Conservation (phyloP, 1,140 invertebrate species). For the Magallana ariakensis region DNA sequence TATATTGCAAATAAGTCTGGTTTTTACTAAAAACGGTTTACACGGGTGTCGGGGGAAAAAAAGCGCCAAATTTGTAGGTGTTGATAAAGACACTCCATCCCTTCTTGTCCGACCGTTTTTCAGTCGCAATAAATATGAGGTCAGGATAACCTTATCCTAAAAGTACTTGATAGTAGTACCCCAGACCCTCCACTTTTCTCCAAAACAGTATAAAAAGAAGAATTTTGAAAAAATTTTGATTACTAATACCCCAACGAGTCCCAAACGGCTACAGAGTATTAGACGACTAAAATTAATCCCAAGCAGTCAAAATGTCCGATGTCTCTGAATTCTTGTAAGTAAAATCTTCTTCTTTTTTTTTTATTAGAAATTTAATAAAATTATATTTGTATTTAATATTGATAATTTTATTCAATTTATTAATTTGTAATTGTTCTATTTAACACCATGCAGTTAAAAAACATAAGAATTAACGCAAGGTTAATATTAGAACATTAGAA, state of each 20-base stretch:
- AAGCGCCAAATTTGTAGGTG: too few species aligned
- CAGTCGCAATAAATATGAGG: neutral
- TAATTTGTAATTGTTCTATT: neutral
- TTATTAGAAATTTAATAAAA: neutral
- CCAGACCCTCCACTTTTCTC: neutral
- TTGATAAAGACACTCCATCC: neutral
- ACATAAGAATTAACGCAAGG: neutral
- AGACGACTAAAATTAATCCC: neutral
- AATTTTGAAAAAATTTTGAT: neutral
- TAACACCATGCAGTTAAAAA: neutral
- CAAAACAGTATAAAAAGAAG: neutral
- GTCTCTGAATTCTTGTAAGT: neutral
- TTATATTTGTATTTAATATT: slow-evolving; percentile 2
- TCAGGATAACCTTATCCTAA: neutral
- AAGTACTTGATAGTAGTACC: neutral
- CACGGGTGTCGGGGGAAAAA: too few species aligned
- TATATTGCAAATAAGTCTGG: too few species aligned
- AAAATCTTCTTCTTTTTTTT: neutral
- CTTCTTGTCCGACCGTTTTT: neutral
- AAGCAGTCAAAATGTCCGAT: neutral
- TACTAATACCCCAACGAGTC: neutral
- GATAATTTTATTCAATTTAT: neutral
- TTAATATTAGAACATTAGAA: neutral
- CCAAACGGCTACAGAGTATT: neutral
- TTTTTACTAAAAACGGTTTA: too few species aligned